Conservation (phyloP, 37 sponge, comb jelly and placozoan genomes). For the Beroe ovata region DNA sequence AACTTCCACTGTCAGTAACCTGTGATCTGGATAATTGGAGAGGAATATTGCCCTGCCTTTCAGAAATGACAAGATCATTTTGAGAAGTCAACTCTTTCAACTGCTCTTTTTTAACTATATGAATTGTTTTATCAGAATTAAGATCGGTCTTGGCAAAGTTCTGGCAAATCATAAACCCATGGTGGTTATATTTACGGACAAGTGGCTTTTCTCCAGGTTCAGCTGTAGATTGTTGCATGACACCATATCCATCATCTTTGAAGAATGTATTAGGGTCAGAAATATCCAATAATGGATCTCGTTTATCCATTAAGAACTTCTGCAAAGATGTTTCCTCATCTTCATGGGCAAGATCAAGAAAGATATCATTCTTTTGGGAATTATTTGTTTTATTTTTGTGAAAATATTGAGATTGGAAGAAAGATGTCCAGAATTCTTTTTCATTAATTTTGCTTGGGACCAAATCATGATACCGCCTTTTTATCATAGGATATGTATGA, state of each 20-base stretch:
- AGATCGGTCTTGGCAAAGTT: conserved; percentile 8
- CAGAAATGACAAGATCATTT: not conserved
- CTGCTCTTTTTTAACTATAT: conserved; percentile 3
- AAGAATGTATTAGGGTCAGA: not conserved
- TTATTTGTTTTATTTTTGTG: conserved; percentile 5
- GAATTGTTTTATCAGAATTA: not conserved
- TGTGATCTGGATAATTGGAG: conserved; percentile 25
- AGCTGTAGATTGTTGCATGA: not conserved
- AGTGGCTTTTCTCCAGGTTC: conserved; percentile 39
- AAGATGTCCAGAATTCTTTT: conserved; percentile 43
- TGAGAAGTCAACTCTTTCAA: conserved; percentile 20
- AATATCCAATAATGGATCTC: conserved; percentile 48
- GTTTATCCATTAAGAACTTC: conserved; percentile 24
- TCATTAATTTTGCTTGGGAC: conserved; percentile 57
- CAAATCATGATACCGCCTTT: conserved; percentile 5
- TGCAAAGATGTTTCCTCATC: conserved; percentile 62
- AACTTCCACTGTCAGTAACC: not conserved
- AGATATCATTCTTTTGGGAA: not conserved
- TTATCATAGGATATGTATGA: conserved; percentile 65
- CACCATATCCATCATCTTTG: conserved; percentile 31
- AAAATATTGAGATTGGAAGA: conserved; percentile 60
- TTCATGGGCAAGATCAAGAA: conserved; percentile 2
- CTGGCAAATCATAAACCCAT: conserved; percentile 59
- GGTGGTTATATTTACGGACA: conserved; percentile 44
- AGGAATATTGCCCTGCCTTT: not conserved